Evolutionary conservation across 2,888 invertebrate genomes (phyloP).

Genomic region (Allophyes oxyacanthae): DNA sequence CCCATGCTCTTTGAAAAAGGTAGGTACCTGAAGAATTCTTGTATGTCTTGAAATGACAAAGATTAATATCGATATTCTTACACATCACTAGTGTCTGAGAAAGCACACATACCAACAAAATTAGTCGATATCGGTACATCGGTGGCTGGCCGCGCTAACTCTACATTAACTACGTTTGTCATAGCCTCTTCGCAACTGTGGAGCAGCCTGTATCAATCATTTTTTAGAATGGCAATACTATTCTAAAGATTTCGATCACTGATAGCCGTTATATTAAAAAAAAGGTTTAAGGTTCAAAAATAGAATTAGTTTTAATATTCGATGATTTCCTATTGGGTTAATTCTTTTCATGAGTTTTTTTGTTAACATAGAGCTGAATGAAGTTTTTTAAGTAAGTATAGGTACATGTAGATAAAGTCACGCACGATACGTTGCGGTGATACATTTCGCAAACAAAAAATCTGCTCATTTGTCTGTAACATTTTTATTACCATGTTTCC

Average conservation of each 20-base stretch:
- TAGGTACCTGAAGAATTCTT: too few species aligned
- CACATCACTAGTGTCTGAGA: slow-evolving; percentile 66
- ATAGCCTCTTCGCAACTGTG: slow-evolving; percentile 61
- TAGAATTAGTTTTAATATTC: neutral
- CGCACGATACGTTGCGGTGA: too few species aligned
- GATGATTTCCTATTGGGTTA: too few species aligned
- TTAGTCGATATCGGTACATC: slow-evolving; percentile 79
- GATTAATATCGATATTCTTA: slow-evolving; percentile 4
- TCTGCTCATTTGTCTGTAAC: too few species aligned
- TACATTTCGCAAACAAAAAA: too few species aligned
- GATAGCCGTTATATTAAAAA: neutral
- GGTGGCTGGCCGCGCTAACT: slow-evolving; percentile 73
- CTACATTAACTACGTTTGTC: slow-evolving; percentile 82
- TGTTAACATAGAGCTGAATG: neutral
- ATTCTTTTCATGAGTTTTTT: neutral
- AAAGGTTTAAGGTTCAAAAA: neutral
- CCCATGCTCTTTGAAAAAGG: too few species aligned
- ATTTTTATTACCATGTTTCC: too few species aligned
- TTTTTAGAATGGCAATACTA: slow-evolving; percentile 33
- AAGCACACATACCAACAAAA: slow-evolving; percentile 77
- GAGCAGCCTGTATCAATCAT: slow-evolving; percentile 46
- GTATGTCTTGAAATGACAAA: too few species aligned
- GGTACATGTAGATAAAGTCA: too few species aligned
- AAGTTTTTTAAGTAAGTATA: too few species aligned
- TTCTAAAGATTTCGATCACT: neutral